Evolutionary conservation across 1,140 invertebrate genomes (phyloP).

Genomic region (Hydropsyche tenuis): DNA sequence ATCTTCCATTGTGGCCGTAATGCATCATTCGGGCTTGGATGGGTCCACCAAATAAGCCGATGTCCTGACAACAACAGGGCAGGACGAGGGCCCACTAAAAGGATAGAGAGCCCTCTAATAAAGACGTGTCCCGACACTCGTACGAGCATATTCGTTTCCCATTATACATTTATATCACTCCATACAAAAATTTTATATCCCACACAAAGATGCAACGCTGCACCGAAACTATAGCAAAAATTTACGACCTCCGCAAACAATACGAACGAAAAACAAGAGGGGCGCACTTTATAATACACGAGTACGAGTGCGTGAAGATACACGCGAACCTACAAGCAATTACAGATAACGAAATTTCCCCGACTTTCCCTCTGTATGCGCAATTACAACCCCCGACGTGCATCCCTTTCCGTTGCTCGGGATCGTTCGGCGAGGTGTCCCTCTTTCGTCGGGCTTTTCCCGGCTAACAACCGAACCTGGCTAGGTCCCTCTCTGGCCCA

Average conservation of each 20-base stretch:
- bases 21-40: slow-evolving; percentile 35
- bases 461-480: neutral
- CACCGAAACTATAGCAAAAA: no score
- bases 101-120: slow-evolving; percentile 11
- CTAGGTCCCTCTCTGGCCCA: slow-evolving; percentile 1
- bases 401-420: slow-evolving; percentile 18
- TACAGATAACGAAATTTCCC: slow-evolving; percentile 39
- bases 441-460: no score
- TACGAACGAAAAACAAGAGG: neutral
- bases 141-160: neutral
- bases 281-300: neutral
- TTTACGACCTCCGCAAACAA: neutral
- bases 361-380: slow-evolving; percentile 24
- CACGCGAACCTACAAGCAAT: slow-evolving; percentile 34
- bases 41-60: slow-evolving; percentile 28
- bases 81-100: slow-evolving; percentile 5
- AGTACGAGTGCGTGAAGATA: slow-evolving; percentile 28
- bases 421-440: slow-evolving; percentile 3
- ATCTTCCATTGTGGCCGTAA: slow-evolving; percentile 39
- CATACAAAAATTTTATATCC: no score
- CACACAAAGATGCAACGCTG: neutral
- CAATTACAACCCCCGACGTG: slow-evolving; percentile 32
- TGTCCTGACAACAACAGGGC: slow-evolving; percentile 1
- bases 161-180: no score
- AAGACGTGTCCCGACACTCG: neutral